Evolutionary conservation across 2,113 vertebrate species (phyloP), one percentile per base, ranked within the genome.

Genomic region (Girardinichthys multiradiatus): DNA sequence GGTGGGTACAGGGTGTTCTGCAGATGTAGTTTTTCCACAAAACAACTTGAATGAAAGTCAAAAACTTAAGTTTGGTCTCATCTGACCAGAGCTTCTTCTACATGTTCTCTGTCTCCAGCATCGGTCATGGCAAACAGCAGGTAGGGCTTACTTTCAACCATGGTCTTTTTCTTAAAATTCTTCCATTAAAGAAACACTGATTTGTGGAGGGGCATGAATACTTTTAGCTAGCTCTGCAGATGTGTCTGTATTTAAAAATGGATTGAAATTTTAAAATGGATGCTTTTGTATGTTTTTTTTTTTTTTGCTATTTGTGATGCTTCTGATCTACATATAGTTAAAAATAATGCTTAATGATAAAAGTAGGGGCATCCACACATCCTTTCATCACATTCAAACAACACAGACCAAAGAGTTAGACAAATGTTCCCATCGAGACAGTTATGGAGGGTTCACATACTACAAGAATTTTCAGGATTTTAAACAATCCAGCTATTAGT

Each of bases 361-460:
- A 35, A 19, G 33, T 15, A 33, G 10, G 24, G 8, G 57, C 63
- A 67, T 82, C 87, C 86, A 87, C 80, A 89, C 76, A 89, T 77
- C 72, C 85, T 72, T 62, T 83, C 10, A 57, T 45, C 24, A 67
- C 6, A 70, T 24, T 70, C 37, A 57, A 71, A 39, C 37, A 68
- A 68, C 4, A 54, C 24, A 81, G 64, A 65, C 11, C 74, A 58
- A 14, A 45, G 28, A 73, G 73, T 72, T 29, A 64, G 57, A 80
- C 21, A 48, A 58, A 60, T 26, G 26, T 65, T 24, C 17, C 82
- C 11, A 74, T 54, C 57, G 74, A 79, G 42, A 29, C 39, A 72
- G n/a, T 24, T 33, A 27, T 64, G 37, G 73, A 81, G 57, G 48
- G 73, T 64, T 81, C 72, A 65, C 74, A 84, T 79, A 73, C 74